Conservation (phyloP, 2,888 invertebrate genomes). For the Andrena haemorrhoa region DNA sequence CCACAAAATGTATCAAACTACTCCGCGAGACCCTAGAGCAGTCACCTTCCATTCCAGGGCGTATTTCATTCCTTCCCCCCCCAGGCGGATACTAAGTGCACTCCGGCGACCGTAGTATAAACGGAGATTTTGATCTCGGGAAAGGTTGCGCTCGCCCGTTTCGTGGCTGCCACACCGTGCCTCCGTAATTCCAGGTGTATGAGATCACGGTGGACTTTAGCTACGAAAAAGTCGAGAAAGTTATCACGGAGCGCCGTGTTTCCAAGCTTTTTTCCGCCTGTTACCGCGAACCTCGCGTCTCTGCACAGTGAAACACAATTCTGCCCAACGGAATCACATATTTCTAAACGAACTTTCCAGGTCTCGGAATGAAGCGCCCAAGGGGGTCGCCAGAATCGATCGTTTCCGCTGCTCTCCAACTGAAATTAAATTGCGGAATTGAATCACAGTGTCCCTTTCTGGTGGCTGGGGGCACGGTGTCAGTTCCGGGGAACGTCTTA, state of each 20-base stretch:
- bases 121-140: slow-evolving; percentile 8
- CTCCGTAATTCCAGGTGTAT: slow-evolving; percentile 47
- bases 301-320: neutral
- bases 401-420: neutral
- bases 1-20: neutral
- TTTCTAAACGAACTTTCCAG: neutral
- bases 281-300: neutral
- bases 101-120: neutral
- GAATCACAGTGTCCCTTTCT: neutral
- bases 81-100: neutral
- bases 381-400: no score
- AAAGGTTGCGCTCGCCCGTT: neutral
- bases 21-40: neutral
- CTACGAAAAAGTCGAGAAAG: slow-evolving; percentile 29
- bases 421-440: neutral
- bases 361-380: neutral
- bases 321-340: neutral
- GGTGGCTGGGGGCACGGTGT: neutral
- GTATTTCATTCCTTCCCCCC: neutral
- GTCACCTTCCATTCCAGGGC: neutral
- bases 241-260: slow-evolving; percentile 26
- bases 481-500: neutral
- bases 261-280: slow-evolving; percentile 17
- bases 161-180: slow-evolving; percentile 9
- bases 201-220: slow-evolving; percentile 32